Percentiles rank a stretch among this genome's conserved stretches.
Conservation (phyloP, 23 tunicate species). For the Clavelina lepadiformis region DNA sequence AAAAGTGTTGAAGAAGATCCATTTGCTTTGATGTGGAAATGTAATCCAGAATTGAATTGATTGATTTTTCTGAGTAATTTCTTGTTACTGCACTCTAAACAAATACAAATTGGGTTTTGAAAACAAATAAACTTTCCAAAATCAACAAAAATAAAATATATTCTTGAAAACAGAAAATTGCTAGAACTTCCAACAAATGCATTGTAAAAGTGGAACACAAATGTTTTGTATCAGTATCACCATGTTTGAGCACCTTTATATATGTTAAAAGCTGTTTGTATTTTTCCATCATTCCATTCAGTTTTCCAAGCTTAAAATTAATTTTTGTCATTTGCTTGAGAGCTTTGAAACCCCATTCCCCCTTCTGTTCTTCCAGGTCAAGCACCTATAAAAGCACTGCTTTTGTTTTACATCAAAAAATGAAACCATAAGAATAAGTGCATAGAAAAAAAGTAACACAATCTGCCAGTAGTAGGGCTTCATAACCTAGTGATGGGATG, state of each 20-base stretch:
- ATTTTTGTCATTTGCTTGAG: constrained; percentile 96
- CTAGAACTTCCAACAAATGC: background rate
- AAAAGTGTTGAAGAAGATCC: constrained; percentile 87
- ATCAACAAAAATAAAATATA: background rate
- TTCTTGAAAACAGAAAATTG: background rate
- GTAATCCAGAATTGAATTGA: constrained; percentile 94
- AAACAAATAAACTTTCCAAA: background rate
- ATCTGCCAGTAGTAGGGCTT: background rate
- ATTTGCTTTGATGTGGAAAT: constrained; percentile 95
- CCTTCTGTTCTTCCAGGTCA: constrained; percentile 91
- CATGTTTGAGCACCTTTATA: constrained; percentile 48
- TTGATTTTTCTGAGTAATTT: constrained; percentile 94
- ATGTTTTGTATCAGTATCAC: background rate
- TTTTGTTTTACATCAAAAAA: background rate
- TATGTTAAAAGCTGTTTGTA: constrained; percentile 80
- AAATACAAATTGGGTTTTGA: constrained; percentile 1
- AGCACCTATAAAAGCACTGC: constrained; percentile 49
- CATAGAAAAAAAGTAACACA: background rate
- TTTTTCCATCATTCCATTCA: constrained; percentile 77
- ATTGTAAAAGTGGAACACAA: background rate
- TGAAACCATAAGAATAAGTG: background rate
- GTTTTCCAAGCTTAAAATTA: constrained; percentile 71
- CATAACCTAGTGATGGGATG: background rate
- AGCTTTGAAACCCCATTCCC: constrained; percentile 99
- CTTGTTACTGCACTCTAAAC: constrained; percentile 91